Evolutionary conservation across 2,113 vertebrate species (phyloP), one percentile per base, ranked within the genome.

Genomic region (Microtus ochrogaster): DNA sequence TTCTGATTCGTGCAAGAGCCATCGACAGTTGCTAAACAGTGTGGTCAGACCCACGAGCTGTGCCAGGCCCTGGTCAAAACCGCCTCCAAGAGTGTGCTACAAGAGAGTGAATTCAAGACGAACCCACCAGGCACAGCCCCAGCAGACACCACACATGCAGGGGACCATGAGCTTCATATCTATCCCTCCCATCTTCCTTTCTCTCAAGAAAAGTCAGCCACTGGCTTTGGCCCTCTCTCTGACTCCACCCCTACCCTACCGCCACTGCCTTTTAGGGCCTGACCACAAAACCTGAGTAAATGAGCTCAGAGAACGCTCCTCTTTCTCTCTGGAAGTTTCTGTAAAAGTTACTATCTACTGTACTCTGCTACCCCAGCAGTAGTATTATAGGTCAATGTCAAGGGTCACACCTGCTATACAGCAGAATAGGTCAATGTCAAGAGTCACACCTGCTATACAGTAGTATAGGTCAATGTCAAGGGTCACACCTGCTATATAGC

Each of bases 101-200:
- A 1, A 24, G 4, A 21, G 22, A 47, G 36, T 86, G 65, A 12
- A 3, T 49, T 55, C 49, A 28, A 68, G 36, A 5, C 14, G 21
- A 21, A 10, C 36, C 70, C 19, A 72, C 13, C 70, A n/a, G 70
- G 28, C 10, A 30, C 7, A 22, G 26, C 41, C 21, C n/a, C 33
- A 19, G 26, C 44, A n/a, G 61, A 5, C 68, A 76, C 8, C 5
- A 16, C 0, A 1, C 44, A 39, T 39, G 5, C 52, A 39, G 36
- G 36, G 49, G 16, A 6, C 26, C 82, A 0, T 14, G 9, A 49
- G 39, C 33, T 58, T 30, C 0, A 1, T 0, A 21, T 22, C 36
- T 44, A 58, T 73, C 8, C 52, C 16, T 36, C 39, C 30, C 12
- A 19, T 61, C 21, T 14, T 21, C 78, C 58, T 92, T 52, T 68